phyloP scores from a whole-genome alignment of 2,888 invertebrate species.

The Adelognathus sp. region DNA sequence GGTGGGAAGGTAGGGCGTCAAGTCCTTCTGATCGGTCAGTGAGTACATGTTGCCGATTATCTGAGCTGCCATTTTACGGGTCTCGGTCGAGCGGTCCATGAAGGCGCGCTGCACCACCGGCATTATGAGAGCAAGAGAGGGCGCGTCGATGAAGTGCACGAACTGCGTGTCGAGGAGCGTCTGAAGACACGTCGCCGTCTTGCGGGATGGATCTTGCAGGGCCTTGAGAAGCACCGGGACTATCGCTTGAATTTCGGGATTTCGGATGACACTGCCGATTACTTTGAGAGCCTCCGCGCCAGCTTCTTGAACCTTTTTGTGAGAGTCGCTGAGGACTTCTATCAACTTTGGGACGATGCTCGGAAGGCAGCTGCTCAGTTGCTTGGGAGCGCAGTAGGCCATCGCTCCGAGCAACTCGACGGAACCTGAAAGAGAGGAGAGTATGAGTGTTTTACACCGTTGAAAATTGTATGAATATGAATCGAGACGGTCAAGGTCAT shows the following conservation, averaged over 20 bases:
- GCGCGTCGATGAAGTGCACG: slow-evolving; percentile 99
- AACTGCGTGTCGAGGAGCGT: slow-evolving; percentile 97
- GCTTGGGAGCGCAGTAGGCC: slow-evolving; percentile 99
- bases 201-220: slow-evolving; percentile 97
- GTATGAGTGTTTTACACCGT: too few species aligned
- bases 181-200: slow-evolving; percentile 96
- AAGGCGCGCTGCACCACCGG: slow-evolving; percentile 99
- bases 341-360: slow-evolving; percentile 99
- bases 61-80: slow-evolving; percentile 99
- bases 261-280: slow-evolving; percentile 98
- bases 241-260: slow-evolving; percentile 98
- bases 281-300: slow-evolving; percentile 97
- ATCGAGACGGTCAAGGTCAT: too few species aligned
- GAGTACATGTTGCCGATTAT: slow-evolving; percentile 99
- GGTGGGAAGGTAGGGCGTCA: slow-evolving; percentile 96
- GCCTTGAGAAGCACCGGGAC: slow-evolving; percentile 94
- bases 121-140: slow-evolving; percentile 99
- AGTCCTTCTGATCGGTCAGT: slow-evolving; percentile 98
- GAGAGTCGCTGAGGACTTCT: slow-evolving; percentile 98
- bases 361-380: slow-evolving; percentile 98
- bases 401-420: slow-evolving; percentile 98
- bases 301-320: slow-evolving; percentile 98
- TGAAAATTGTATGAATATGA: not conserved
- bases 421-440: slow-evolving; percentile 90
- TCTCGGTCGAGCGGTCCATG: slow-evolving; percentile 98